A percentile compares a stretch with the other conserved stretches of the same genome.
Evolutionary conservation across 2,113 vertebrate species (phyloP).

Genomic region (Pygoscelis adeliae): DNA sequence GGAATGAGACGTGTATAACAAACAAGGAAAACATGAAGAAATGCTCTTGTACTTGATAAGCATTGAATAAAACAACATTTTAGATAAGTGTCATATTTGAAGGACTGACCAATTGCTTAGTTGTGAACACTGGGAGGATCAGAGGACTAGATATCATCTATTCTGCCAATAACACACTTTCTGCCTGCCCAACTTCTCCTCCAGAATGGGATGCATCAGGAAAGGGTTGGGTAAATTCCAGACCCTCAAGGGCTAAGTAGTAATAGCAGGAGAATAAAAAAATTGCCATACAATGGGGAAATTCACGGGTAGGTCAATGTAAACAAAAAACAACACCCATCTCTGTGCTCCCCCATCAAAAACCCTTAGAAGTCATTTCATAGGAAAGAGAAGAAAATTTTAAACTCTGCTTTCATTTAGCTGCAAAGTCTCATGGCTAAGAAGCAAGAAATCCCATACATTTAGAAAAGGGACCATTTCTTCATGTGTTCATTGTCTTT

Average conservation of each 20-base stretch:
- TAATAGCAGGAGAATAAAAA: not conserved
- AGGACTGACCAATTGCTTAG: not conserved
- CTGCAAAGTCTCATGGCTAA: not conserved
- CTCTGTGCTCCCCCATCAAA: not conserved
- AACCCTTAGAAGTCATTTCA: not conserved
- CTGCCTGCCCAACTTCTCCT: not conserved
- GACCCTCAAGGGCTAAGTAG: not conserved
- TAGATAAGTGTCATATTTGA: not conserved
- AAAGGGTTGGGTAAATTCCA: not conserved
- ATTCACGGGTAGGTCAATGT: not conserved
- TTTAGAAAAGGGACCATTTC: not conserved
- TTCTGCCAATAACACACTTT: not conserved
- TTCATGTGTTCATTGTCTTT: not conserved
- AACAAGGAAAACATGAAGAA: not conserved
- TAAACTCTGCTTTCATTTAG: not conserved
- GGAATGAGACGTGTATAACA: not conserved
- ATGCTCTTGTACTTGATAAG: not conserved
- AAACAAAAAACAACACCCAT: not conserved
- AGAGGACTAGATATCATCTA: not conserved
- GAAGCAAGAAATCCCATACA: not conserved
- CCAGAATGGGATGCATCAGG: not conserved
- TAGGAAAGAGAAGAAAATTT: not conserved
- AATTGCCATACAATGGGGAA: not conserved
- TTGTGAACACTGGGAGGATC: not conserved
- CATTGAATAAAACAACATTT: not conserved